phyloP scores from a whole-genome alignment of 1,140 invertebrate genomes.

The Cotesia vestalis region DNA sequence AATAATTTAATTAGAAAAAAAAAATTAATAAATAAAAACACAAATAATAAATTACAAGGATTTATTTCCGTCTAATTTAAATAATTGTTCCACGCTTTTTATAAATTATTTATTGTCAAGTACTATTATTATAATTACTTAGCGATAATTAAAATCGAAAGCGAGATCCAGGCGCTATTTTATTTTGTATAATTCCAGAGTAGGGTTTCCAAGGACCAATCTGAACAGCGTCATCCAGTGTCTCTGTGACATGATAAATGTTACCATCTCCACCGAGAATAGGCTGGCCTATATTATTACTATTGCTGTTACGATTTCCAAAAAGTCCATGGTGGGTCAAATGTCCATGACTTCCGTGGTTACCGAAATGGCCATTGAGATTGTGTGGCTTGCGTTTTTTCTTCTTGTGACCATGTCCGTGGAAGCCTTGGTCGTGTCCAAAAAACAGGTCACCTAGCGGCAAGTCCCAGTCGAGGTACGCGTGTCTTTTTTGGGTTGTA shows the following conservation, averaged over 20 bases:
- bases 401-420: slow-evolving; percentile 18
- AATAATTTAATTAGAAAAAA: no score
- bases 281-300: no score
- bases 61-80: no score
- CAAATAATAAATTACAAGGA: no score
- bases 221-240: slow-evolving; percentile 9
- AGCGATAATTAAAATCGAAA: neutral
- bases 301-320: neutral
- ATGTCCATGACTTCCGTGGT: neutral
- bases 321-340: neutral
- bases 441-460: slow-evolving; percentile 1
- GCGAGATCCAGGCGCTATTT: slow-evolving; percentile 44
- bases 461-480: neutral
- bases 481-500: neutral
- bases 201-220: slow-evolving; percentile 5
- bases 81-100: no score
- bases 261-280: slow-evolving; percentile 8
- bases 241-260: slow-evolving; percentile 26
- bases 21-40: no score
- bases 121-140: no score
- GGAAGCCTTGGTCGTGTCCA: slow-evolving; percentile 26
- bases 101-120: no score
- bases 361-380: neutral
- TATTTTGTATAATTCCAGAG: slow-evolving; percentile 43
- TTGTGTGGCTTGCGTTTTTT: neutral